These are phyloP conservation scores for Agonopterix alstromeriana DNA, from an alignment of 2,888 invertebrate species.

Conservation along the genomic window DNA sequence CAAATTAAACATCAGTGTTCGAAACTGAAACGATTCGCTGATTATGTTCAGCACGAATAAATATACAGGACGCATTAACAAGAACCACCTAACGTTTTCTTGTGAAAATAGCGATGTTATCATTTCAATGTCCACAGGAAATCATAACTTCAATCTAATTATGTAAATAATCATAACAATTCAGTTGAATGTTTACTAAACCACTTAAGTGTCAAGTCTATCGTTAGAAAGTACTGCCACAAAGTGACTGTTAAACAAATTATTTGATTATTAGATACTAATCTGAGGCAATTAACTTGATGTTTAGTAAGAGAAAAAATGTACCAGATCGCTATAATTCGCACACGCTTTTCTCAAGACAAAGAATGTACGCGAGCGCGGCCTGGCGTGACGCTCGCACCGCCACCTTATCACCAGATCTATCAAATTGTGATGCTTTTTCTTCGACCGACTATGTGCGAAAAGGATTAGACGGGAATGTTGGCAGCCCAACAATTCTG, in stretches of 20 bases:
- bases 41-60: slow-evolving; percentile 20
- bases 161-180: slow-evolving; percentile 6
- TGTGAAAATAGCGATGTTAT: slow-evolving; percentile 17
- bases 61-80: slow-evolving; percentile 16
- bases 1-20: not conserved
- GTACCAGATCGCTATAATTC: slow-evolving; percentile 37
- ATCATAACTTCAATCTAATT: slow-evolving; percentile 11
- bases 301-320: slow-evolving; percentile 41
- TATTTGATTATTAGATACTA: slow-evolving; percentile 41
- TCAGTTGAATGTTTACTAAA: not conserved
- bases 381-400: slow-evolving; percentile 36
- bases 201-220: slow-evolving; percentile 4
- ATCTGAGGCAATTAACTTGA: slow-evolving; percentile 43
- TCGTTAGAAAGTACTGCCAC: slow-evolving; percentile 8
- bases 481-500: slow-evolving; percentile 23
- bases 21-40: slow-evolving; percentile 9
- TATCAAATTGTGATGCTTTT: slow-evolving; percentile 47
- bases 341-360: slow-evolving; percentile 45
- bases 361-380: slow-evolving; percentile 32
- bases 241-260: slow-evolving; percentile 41
- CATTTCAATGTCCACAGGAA: slow-evolving; percentile 14
- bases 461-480: slow-evolving; percentile 36
- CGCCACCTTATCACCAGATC: slow-evolving; percentile 37
- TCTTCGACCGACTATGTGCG: slow-evolving; percentile 32
- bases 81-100: slow-evolving; percentile 14